Evolutionary conservation across 1,140 invertebrate genomes (phyloP).

Genomic region (Babylonia areolata): DNA sequence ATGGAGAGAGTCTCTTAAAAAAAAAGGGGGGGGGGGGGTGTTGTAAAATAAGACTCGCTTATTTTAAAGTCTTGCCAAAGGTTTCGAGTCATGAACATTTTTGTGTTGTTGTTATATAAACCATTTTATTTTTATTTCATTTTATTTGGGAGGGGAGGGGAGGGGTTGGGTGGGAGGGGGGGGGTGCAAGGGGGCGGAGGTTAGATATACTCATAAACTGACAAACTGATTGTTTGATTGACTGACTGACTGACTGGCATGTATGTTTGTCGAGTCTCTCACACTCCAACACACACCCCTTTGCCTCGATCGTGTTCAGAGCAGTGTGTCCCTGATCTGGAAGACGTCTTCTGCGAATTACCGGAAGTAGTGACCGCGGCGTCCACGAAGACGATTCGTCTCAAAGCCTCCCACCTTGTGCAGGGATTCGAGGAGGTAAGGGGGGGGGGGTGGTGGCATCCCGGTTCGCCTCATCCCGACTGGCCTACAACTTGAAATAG

Average conservation of each 20-base stretch:
- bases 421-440: background rate
- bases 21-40: too few relatives aligned
- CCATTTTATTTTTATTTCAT: too few relatives aligned
- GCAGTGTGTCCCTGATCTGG: background rate
- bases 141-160: too few relatives aligned
- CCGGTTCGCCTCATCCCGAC: too few relatives aligned
- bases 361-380: background rate
- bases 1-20: too few relatives aligned
- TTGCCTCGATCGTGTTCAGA: background rate
- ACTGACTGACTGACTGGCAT: background rate
- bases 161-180: background rate
- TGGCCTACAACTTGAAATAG: too few relatives aligned
- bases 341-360: background rate
- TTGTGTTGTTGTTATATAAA: too few relatives aligned
- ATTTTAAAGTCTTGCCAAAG: too few relatives aligned
- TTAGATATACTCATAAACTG: background rate
- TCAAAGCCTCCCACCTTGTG: background rate
- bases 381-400: background rate
- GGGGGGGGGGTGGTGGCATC: too few relatives aligned
- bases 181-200: background rate
- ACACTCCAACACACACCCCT: background rate
- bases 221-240: background rate
- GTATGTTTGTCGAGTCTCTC: background rate
- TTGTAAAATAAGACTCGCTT: too few relatives aligned
- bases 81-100: too few relatives aligned